A percentile compares a stretch with the other conserved stretches of the same genome.
Evolutionary conservation across 2,797 vertebrate genomes (phyloP).

Genomic region (Basileuterus tristriatus): DNA sequence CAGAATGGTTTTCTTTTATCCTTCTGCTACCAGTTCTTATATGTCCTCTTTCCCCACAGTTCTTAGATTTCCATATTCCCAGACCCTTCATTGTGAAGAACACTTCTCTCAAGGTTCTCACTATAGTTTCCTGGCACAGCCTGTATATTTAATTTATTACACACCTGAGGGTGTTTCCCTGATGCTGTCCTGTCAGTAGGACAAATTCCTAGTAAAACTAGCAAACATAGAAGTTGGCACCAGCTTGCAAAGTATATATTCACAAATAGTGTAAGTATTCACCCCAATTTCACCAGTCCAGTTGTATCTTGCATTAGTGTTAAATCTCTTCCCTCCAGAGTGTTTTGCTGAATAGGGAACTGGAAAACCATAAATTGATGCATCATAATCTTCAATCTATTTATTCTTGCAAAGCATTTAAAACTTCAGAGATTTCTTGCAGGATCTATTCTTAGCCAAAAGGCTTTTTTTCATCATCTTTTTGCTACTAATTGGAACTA

Average conservation of each 20-base stretch:
- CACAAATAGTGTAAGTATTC: not conserved
- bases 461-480: not conserved
- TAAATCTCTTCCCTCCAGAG: not conserved
- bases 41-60: not conserved
- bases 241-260: not conserved
- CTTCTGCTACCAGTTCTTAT: not conserved
- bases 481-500: slow-evolving; percentile 1
- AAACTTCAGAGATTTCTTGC: not conserved
- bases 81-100: not conserved
- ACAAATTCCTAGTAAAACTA: not conserved
- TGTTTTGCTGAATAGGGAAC: not conserved
- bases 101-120: not conserved
- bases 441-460: not conserved
- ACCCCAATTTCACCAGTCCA: not conserved
- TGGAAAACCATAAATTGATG: not conserved
- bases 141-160: not conserved
- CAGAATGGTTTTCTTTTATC: not conserved
- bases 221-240: not conserved
- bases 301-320: not conserved
- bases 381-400: not conserved
- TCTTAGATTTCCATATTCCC: not conserved
- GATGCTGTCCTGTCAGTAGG: not conserved
- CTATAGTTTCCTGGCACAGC: not conserved
- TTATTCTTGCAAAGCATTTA: not conserved
- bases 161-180: not conserved